A percentile compares a stretch with the other conserved stretches of the same genome.
phyloP scores from a whole-genome alignment of 2,888 invertebrate species.

The Girardia tigrina region DNA sequence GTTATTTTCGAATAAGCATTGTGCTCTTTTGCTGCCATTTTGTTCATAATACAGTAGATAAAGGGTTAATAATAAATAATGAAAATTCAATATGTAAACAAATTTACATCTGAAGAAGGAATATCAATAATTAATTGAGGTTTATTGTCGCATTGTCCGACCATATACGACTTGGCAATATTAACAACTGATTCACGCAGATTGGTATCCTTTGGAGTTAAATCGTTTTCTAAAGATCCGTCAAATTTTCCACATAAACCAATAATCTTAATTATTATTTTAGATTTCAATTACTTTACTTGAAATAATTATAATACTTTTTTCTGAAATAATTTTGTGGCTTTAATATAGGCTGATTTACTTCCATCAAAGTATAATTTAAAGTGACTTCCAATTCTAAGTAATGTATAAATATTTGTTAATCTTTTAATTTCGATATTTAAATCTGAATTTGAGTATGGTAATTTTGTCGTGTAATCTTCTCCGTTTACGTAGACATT shows the following conservation, averaged over 20 bases:
- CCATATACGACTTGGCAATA: conserved; percentile 30
- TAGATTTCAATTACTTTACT: too few species aligned
- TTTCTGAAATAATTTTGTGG: too few species aligned
- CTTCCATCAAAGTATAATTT: conserved; percentile 34
- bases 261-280: conserved; percentile 18
- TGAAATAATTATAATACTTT: too few species aligned
- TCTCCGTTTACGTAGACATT: background rate
- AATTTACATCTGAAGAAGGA: background rate
- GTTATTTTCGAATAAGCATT: too few species aligned
- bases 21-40: too few species aligned
- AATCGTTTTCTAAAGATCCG: conserved; percentile 34
- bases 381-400: conserved; percentile 30
- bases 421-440: conserved; percentile 6
- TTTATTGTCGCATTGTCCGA: conserved; percentile 14
- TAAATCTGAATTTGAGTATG: conserved; percentile 14
- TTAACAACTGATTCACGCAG: conserved; percentile 25
- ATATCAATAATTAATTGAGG: background rate
- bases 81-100: background rate
- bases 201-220: conserved; percentile 30
- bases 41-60: too few species aligned
- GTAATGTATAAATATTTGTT: conserved; percentile 28
- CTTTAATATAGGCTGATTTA: conserved; percentile 32
- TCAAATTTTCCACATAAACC: conserved; percentile 37
- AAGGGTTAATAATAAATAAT: background rate
- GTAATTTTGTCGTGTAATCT: conserved; percentile 25